Conservation (phyloP, 2,113 vertebrate species). For the Dasyprocta punctata region DNA sequence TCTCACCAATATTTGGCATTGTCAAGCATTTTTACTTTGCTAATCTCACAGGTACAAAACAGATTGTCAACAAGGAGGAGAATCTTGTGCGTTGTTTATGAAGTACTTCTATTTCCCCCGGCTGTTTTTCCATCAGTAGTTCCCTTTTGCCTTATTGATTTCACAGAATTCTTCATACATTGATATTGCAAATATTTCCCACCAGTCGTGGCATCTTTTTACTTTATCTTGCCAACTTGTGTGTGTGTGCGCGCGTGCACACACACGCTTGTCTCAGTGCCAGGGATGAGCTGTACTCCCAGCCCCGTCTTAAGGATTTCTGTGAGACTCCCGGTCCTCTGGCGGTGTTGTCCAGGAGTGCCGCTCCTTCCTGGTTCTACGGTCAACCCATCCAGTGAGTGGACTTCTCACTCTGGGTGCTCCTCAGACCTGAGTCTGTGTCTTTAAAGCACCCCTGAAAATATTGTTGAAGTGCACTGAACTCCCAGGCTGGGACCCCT, state of each 20-base stretch:
- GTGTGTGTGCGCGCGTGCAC: too few species aligned
- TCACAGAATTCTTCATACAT: conserved; percentile 12
- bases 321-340: background rate
- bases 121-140: background rate
- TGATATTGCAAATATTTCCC: background rate
- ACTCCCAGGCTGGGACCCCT: background rate
- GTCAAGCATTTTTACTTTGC: background rate
- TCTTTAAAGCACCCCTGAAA: background rate
- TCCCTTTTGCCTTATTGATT: background rate
- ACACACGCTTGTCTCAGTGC: background rate
- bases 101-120: background rate
- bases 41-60: background rate
- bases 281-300: too few species aligned
- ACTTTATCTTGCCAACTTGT: background rate
- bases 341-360: background rate
- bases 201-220: background rate
- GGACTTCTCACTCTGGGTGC: background rate
- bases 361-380: background rate
- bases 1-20: background rate
- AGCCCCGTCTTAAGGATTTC: background rate
- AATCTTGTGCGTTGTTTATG: background rate
- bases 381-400: background rate
- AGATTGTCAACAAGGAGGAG: background rate
- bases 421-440: background rate
- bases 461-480: background rate